phyloP scores from a whole-genome alignment of 2,888 invertebrate species.

The Cartodere bifasciata region DNA sequence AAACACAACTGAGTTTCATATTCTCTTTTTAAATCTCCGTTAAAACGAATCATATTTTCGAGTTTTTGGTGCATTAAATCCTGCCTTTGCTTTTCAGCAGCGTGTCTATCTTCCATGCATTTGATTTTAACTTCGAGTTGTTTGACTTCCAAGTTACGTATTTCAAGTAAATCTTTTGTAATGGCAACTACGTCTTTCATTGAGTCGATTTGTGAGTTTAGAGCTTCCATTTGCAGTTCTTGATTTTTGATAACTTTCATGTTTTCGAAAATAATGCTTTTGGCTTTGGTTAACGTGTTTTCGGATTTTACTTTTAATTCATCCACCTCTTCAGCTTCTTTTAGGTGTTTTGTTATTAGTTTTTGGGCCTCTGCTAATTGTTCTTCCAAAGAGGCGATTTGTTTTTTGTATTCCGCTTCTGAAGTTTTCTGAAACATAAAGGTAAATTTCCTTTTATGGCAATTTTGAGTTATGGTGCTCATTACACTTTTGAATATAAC shows the following conservation, averaged over 20 bases:
- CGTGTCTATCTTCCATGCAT: conserved; percentile 54
- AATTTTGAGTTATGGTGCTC: too few relatives aligned
- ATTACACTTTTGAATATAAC: too few relatives aligned
- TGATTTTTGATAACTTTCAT: conserved; percentile 65
- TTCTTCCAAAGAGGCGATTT: conserved; percentile 25
- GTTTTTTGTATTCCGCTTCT: too few relatives aligned
- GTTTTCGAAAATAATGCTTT: conserved; percentile 61
- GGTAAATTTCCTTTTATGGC: too few relatives aligned
- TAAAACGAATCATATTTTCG: conserved; percentile 56
- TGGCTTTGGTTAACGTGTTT: conserved; percentile 50
- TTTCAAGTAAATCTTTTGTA: conserved; percentile 66
- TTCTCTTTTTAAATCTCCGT: conserved; percentile 62
- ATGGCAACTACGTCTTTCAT: conserved; percentile 71
- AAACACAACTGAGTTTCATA: conserved; percentile 64
- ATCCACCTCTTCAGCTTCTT: conserved; percentile 28
- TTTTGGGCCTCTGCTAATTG: conserved; percentile 27
- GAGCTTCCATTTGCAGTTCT: conserved; percentile 63
- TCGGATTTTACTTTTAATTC: conserved; percentile 34
- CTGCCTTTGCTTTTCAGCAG: conserved; percentile 60
- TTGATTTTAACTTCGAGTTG: conserved; percentile 56
- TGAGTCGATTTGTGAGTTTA: conserved; percentile 58
- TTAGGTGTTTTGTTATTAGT: conserved; percentile 22
- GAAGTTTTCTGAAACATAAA: too few relatives aligned
- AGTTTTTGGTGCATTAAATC: conserved; percentile 55
- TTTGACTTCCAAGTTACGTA: conserved; percentile 65